Evolutionary conservation across 2,797 vertebrate genomes (phyloP).

Genomic region (Zenarchopterus dispar): DNA sequence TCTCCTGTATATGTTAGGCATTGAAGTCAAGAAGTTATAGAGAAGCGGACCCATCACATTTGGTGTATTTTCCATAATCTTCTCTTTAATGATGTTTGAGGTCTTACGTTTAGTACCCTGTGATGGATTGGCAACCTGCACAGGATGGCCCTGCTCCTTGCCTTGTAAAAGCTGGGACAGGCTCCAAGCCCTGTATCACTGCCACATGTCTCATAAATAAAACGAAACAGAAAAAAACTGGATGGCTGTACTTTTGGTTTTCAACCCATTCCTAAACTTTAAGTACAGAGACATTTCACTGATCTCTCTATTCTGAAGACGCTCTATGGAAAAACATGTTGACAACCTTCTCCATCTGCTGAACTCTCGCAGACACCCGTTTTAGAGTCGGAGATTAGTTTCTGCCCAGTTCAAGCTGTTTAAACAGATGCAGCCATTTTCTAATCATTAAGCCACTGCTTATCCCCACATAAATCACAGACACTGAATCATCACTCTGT

Average conservation of each 20-base stretch:
- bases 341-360: not conserved
- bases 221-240: no score
- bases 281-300: not conserved
- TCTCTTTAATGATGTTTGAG: no score
- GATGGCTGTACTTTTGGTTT: not conserved
- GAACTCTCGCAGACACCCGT: not conserved
- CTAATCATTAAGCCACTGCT: constrained; percentile 15
- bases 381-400: not conserved
- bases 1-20: no score
- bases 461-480: constrained; percentile 3
- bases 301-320: not conserved
- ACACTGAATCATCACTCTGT: constrained; percentile 13
- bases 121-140: no score
- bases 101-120: no score
- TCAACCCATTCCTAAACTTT: not conserved
- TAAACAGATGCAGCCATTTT: constrained; percentile 1
- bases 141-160: no score
- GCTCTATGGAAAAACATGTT: not conserved
- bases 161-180: no score
- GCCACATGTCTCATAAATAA: no score
- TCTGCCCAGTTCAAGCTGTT: constrained; percentile 5
- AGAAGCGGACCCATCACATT: no score
- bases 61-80: no score
- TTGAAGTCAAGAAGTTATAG: no score
- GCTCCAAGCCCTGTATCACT: no score